Base-by-base conservation (phyloP, 2,888 invertebrate genomes). In the Pycnomerus fuliginosus region DNA sequence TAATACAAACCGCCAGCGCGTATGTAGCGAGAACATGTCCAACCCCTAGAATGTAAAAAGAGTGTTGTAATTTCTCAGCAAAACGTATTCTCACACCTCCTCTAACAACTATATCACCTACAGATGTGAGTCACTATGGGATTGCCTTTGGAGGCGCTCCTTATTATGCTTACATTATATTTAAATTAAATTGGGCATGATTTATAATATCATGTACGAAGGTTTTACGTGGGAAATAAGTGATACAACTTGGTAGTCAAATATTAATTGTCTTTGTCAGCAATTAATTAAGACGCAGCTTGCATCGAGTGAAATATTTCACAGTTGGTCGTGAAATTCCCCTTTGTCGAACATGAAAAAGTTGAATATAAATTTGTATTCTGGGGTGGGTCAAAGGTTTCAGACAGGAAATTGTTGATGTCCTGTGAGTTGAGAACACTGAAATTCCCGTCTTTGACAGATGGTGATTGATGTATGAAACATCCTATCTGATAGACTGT, bases 81-180 rank as follows among this genome's bases (percentile, higher is more conserved):
- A n/a, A n/a, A n/a, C n/a, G n/a, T 34, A 51, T 66, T 67, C 69
- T 64, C 68, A 67, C 68, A 68, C 69, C 67, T 68, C 62, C 59
- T 63, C 63, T 59, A 63, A 69, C 67, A 69, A 66, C 68, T 68
- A 62, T 67, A 68, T 68, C 68, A 67, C 68, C 68, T 67, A 68
- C 68, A 65, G 67, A 64, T 67, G 67, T 69, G 68, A 69, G 58
- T 69, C 69, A 69, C 60, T 48, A 55, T 68, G 67, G 68, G 69
- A 63, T 67, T 58, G 68, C 63, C 67, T 51, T 53, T 54, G 62
- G 62, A 63, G 68, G 67, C 67, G 67, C 67, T 61, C 63, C 65
- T 68, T 65, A 66, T 67, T 68, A 65, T 67, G 62, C 67, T 63
- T 62, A 67, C 67, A 68, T 67, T 68, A 67, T 67, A 68, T 69